Evolutionary conservation across 2,888 invertebrate species (phyloP).

Genomic region (Trileptium ribeirensis): DNA sequence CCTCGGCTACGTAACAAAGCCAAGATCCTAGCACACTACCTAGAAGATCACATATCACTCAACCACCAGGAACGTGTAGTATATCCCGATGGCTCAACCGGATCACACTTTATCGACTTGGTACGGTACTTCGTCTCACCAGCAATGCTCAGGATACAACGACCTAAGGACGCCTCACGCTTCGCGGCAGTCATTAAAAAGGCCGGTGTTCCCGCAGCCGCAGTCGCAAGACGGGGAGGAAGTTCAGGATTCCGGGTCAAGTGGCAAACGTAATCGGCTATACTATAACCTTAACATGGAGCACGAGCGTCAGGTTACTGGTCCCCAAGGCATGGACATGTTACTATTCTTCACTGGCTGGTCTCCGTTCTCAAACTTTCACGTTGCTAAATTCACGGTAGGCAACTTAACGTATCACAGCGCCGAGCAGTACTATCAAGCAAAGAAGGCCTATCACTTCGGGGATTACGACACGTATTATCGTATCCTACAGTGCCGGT

Average conservation of each 20-base stretch:
- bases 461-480: background rate
- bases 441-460: background rate
- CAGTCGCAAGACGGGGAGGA: background rate
- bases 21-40: background rate
- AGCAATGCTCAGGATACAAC: background rate
- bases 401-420: background rate
- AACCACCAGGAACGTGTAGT: background rate
- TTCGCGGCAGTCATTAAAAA: background rate
- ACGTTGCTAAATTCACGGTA: background rate
- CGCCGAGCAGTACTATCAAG: background rate
- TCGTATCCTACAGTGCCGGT: background rate
- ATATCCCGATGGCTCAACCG: background rate
- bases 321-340: background rate
- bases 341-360: background rate
- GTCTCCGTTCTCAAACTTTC: background rate
- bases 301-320: background rate
- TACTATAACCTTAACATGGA: no score
- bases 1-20: background rate
- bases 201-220: background rate
- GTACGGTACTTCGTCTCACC: background rate
- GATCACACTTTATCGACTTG: background rate
- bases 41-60: background rate
- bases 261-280: no score
- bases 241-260: no score
- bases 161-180: background rate